These are phyloP conservation scores for Microplitis demolitor DNA, from an alignment of 1,140 invertebrate species.

Conservation along the genomic window DNA sequence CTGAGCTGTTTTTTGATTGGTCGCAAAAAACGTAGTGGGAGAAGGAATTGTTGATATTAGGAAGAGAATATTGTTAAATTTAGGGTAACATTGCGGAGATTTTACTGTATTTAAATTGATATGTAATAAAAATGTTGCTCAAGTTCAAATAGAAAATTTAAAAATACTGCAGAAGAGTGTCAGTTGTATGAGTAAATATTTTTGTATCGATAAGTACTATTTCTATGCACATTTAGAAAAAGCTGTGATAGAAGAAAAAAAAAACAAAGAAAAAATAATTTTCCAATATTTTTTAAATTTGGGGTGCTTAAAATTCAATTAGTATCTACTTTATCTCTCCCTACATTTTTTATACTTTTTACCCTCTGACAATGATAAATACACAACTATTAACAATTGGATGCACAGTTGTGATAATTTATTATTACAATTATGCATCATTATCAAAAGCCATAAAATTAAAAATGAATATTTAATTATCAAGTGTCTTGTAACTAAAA, in stretches of 20 bases:
- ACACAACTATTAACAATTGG: slow-evolving; percentile 12
- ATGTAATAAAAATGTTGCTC: background rate
- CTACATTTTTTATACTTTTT: slow-evolving; percentile 6
- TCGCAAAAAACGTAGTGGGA: too few relatives aligned
- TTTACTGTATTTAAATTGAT: too few relatives aligned
- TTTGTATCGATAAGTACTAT: too few relatives aligned
- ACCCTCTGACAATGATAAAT: slow-evolving; percentile 31
- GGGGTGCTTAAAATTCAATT: slow-evolving; percentile 1
- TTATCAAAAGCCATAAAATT: background rate
- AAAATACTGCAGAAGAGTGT: background rate
- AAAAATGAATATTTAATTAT: background rate
- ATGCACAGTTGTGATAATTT: slow-evolving; percentile 7
- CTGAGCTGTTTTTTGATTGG: too few relatives aligned
- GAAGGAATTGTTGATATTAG: too few relatives aligned
- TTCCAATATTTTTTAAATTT: background rate
- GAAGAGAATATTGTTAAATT: too few relatives aligned
- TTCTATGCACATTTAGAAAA: too few relatives aligned
- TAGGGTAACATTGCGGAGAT: too few relatives aligned
- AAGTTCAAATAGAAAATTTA: background rate
- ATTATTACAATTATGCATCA: too few relatives aligned
- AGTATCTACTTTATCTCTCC: background rate
- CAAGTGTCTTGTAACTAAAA: slow-evolving; percentile 19
- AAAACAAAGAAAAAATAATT: background rate
- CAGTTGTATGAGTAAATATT: background rate
- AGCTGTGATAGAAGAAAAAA: too few relatives aligned